phyloP scores from a whole-genome alignment of 2,888 invertebrate species.

The Erpobdella octoculata region DNA sequence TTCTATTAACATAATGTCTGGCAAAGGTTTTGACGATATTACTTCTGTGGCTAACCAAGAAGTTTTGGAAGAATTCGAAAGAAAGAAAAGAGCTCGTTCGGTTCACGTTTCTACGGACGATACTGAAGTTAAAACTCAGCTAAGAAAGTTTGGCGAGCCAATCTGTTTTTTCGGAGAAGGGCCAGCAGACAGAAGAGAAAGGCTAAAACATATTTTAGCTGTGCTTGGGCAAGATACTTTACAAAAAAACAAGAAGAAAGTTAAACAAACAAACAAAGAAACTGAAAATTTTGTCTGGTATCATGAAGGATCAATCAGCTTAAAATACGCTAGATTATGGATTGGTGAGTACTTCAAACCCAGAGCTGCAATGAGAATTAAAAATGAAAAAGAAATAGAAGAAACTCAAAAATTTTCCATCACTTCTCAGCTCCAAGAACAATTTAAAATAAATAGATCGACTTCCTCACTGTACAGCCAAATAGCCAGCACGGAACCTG shows the following conservation, averaged over 20 bases:
- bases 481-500: constrained; percentile 81
- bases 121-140: constrained; percentile 81
- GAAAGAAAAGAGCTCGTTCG: constrained; percentile 79
- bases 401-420: constrained; percentile 64
- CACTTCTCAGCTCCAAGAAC: constrained; percentile 78
- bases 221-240: constrained; percentile 82
- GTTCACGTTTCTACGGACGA: constrained; percentile 97
- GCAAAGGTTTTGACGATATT: constrained; percentile 58
- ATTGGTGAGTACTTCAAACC: constrained; percentile 65
- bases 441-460: constrained; percentile 70
- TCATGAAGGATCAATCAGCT: constrained; percentile 82
- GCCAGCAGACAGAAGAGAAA: constrained; percentile 84
- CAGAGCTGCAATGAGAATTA: constrained; percentile 63
- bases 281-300: constrained; percentile 90
- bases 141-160: constrained; percentile 85
- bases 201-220: constrained; percentile 65
- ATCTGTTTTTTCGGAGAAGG: constrained; percentile 97
- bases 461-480: constrained; percentile 77
- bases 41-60: constrained; percentile 81
- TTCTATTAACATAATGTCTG: too few relatives aligned
- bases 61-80: constrained; percentile 87
- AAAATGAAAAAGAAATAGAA: constrained; percentile 58
- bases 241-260: constrained; percentile 72
- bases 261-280: constrained; percentile 66
- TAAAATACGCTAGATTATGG: constrained; percentile 75